Conservation (phyloP, 2,113 vertebrate genomes). For the Actenoides hombroni region DNA sequence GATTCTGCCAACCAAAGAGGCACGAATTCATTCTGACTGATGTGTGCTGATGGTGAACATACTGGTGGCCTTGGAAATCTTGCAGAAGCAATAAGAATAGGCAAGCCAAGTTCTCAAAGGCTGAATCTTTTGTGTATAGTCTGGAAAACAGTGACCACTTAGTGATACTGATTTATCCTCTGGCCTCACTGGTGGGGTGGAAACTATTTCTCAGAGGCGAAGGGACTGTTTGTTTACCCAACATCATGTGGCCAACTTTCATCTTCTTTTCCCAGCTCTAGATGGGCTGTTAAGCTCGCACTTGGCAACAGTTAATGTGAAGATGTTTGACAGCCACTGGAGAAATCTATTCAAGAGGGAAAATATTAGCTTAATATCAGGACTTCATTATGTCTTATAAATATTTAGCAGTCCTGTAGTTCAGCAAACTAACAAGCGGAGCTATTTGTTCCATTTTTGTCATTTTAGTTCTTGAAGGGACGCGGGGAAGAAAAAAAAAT, state of each 20-base stretch:
- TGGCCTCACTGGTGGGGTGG: neutral
- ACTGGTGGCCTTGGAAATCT: neutral
- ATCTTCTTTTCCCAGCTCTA: conserved; percentile 48
- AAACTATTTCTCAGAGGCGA: conserved; percentile 32
- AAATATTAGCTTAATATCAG: conserved; percentile 39
- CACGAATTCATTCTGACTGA: neutral
- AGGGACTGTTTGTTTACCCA: conserved; percentile 33
- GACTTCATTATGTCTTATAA: conserved; percentile 10
- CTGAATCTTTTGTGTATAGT: neutral
- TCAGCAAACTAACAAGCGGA: conserved; percentile 31
- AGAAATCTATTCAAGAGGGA: conserved; percentile 38
- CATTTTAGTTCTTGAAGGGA: neutral
- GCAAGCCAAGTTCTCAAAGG: neutral
- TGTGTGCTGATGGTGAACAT: neutral
- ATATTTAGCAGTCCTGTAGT: conserved; percentile 36
- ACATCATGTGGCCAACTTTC: neutral
- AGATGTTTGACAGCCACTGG: conserved; percentile 37
- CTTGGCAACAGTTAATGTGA: conserved; percentile 43
- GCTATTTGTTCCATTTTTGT: conserved; percentile 47
- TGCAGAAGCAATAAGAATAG: neutral
- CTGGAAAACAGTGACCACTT: conserved; percentile 25
- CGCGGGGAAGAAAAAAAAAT: neutral
- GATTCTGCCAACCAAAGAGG: neutral
- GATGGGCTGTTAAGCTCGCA: conserved; percentile 6
- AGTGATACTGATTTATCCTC: neutral